Evolutionary conservation across 2,797 vertebrate species (phyloP).

Genomic region (Momotus momota): DNA sequence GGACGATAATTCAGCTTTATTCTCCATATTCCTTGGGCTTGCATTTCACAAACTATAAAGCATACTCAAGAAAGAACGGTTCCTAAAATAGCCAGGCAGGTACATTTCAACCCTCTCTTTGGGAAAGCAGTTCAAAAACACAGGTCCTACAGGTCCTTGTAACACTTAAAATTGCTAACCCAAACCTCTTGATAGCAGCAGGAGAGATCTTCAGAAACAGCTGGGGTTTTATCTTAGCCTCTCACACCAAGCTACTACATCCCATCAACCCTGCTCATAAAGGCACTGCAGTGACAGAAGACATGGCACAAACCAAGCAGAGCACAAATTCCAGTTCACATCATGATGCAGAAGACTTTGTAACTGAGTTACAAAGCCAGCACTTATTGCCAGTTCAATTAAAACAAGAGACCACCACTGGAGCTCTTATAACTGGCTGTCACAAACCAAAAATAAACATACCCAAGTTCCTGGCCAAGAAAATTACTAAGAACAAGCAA

Average conservation of each 20-base stretch:
- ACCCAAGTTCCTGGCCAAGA: neutral
- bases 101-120: neutral
- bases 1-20: constrained; percentile 29
- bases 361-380: neutral
- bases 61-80: neutral
- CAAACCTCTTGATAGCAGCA: constrained; percentile 52
- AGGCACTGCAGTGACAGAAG: constrained; percentile 46
- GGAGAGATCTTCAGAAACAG: constrained; percentile 2
- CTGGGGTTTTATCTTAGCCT: constrained; percentile 57
- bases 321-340: constrained; percentile 2
- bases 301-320: constrained; percentile 24
- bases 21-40: neutral
- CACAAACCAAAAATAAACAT: neutral
- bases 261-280: neutral
- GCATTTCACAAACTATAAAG: neutral
- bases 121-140: constrained; percentile 22
- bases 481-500: constrained; percentile 14
- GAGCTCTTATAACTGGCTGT: neutral
- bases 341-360: neutral
- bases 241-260: constrained; percentile 52
- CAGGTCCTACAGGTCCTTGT: constrained; percentile 7
- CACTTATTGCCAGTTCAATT: neutral
- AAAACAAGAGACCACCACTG: neutral
- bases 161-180: constrained; percentile 50
- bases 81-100: constrained; percentile 36